Conservation (phyloP, 2,888 invertebrate genomes). For the Aleiodes testaceus region DNA sequence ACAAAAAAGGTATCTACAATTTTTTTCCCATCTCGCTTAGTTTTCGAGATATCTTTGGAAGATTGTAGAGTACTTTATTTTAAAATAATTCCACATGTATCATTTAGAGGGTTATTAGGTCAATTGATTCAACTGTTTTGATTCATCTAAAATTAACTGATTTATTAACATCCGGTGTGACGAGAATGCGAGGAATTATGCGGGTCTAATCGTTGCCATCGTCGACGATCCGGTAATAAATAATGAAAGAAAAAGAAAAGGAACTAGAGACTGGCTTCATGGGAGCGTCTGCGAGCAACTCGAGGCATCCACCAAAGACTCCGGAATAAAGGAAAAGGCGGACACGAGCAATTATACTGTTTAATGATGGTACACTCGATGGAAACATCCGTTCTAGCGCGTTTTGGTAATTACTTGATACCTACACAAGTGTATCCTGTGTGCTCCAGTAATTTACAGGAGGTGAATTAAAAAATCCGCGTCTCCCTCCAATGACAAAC, state of each 20-base stretch:
- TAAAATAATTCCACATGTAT: neutral
- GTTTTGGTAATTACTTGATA: slow-evolving; percentile 66
- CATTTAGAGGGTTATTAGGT: slow-evolving; percentile 6
- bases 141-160: slow-evolving; percentile 36
- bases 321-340: slow-evolving; percentile 58
- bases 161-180: slow-evolving; percentile 37
- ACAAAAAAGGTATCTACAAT: no score
- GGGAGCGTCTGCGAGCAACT: slow-evolving; percentile 29
- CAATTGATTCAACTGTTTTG: slow-evolving; percentile 32
- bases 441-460: slow-evolving; percentile 39
- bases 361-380: slow-evolving; percentile 65
- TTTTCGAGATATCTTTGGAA: no score
- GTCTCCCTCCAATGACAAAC: neutral
- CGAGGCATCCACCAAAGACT: slow-evolving; percentile 23
- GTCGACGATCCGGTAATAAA: slow-evolving; percentile 25
- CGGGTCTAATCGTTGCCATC: slow-evolving; percentile 40
- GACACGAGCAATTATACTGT: slow-evolving; percentile 68
- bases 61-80: no score
- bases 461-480: slow-evolving; percentile 15
- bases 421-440: slow-evolving; percentile 49
- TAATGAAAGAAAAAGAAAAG: slow-evolving; percentile 39
- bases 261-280: slow-evolving; percentile 36
- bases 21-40: no score
- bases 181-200: slow-evolving; percentile 15
- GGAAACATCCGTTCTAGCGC: slow-evolving; percentile 63